phyloP scores from a whole-genome alignment of 2,797 vertebrate genomes.

The Melanotaenia maccullochi region DNA sequence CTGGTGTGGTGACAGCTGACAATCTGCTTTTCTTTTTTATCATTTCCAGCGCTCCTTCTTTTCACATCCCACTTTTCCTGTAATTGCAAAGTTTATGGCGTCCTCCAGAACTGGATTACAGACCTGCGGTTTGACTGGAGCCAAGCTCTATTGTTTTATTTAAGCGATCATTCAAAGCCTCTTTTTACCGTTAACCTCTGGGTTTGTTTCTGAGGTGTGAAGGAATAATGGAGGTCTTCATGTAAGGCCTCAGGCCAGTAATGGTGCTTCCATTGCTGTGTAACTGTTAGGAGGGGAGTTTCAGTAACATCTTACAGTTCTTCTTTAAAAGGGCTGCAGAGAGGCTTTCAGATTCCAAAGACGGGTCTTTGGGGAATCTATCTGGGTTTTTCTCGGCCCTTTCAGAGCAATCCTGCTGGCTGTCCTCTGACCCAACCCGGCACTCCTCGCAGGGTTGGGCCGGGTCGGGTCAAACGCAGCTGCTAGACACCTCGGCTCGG shows the following conservation, averaged over 20 bases:
- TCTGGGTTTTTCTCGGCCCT: not conserved
- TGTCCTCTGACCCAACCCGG: slow-evolving; percentile 43
- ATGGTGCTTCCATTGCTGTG: no score
- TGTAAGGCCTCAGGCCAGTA: no score
- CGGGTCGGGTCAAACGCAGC: slow-evolving; percentile 64
- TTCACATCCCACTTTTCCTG: slow-evolving; percentile 2
- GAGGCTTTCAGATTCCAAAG: slow-evolving; percentile 63
- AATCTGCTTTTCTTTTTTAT: slow-evolving; percentile 31
- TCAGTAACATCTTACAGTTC: slow-evolving; percentile 40
- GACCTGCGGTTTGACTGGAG: slow-evolving; percentile 40
- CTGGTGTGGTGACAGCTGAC: slow-evolving; percentile 41
- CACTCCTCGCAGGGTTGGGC: slow-evolving; percentile 30
- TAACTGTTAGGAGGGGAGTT: not conserved
- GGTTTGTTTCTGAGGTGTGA: slow-evolving; percentile 20
- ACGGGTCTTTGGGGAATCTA: slow-evolving; percentile 62
- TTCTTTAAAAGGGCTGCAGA: not conserved
- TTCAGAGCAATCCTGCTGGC: slow-evolving; percentile 21
- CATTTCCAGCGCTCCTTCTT: not conserved
- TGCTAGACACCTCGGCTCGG: slow-evolving; percentile 79
- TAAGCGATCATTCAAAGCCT: slow-evolving; percentile 52
- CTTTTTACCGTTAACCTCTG: slow-evolving; percentile 34
- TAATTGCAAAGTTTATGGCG: slow-evolving; percentile 45
- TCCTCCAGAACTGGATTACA: slow-evolving; percentile 64
- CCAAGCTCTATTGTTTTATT: slow-evolving; percentile 63
- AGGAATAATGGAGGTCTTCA: slow-evolving; percentile 26